Evolutionary conservation across 1,140 invertebrate genomes (phyloP).

Genomic region (Cylas formicarius): DNA sequence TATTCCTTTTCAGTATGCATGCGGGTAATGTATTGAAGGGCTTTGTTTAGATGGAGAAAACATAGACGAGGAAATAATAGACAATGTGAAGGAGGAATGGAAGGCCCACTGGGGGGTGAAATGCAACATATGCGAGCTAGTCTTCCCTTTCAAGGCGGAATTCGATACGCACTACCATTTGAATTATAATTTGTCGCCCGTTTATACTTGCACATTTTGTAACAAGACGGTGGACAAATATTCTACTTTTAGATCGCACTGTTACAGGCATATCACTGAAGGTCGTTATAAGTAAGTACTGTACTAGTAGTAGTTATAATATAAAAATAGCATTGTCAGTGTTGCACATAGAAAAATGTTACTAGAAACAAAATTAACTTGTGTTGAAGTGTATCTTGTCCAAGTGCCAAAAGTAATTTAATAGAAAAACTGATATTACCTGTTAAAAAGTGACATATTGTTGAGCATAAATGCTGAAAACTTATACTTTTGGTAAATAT

Average conservation of each 20-base stretch:
- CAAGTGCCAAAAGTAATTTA: too few relatives aligned
- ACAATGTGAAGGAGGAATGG: constrained; percentile 37
- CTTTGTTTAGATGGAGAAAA: constrained; percentile 28
- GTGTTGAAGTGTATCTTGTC: too few relatives aligned
- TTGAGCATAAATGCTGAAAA: too few relatives aligned
- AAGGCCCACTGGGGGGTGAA: constrained; percentile 38
- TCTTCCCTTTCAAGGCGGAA: constrained; percentile 27
- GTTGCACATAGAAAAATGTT: too few relatives aligned
- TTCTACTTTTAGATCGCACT: constrained; percentile 41
- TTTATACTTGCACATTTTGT: constrained; percentile 41
- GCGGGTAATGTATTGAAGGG: not conserved
- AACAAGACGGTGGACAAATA: constrained; percentile 40
- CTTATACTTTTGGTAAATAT: too few relatives aligned
- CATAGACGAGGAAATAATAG: constrained; percentile 31
- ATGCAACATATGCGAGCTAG: constrained; percentile 37
- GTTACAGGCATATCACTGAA: constrained; percentile 40
- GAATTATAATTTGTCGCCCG: constrained; percentile 32
- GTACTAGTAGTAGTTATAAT: constrained; percentile 7
- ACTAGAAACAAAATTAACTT: too few relatives aligned
- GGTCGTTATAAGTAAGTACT: constrained; percentile 37
- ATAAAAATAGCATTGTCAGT: too few relatives aligned
- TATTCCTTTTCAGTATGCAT: not conserved
- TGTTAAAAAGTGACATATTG: not conserved
- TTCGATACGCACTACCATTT: constrained; percentile 37
- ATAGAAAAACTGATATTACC: not conserved